Evolutionary conservation across 2,113 vertebrate genomes (phyloP).

Genomic region (Urocynchramus pylzowi): DNA sequence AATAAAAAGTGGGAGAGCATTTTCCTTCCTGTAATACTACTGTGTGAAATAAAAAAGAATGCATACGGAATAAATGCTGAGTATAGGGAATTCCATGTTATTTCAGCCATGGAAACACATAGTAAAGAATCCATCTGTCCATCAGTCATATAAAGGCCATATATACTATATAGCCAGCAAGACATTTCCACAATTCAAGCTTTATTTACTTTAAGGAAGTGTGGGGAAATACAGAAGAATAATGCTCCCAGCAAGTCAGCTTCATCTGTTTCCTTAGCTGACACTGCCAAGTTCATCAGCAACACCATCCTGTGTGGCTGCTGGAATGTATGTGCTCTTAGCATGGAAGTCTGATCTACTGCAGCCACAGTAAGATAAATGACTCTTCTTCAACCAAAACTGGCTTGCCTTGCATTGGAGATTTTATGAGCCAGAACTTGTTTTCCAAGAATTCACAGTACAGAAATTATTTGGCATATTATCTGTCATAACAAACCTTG

Average conservation of each 20-base stretch:
- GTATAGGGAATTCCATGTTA: background rate
- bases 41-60: background rate
- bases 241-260: background rate
- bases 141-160: background rate
- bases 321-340: background rate
- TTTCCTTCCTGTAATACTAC: background rate
- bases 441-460: background rate
- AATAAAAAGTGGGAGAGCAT: background rate
- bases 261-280: background rate
- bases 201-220: background rate
- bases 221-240: background rate
- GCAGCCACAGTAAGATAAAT: background rate
- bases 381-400: background rate
- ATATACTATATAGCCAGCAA: background rate
- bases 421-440: background rate
- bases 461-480: background rate
- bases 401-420: background rate
- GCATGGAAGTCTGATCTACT: background rate
- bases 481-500: background rate
- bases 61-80: background rate
- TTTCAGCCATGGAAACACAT: background rate
- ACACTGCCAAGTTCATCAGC: background rate
- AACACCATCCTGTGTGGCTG: background rate
- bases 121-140: background rate
- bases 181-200: background rate